These are phyloP conservation scores for Champsocephalus esox DNA, from an alignment of 2,797 vertebrate species.

Conservation along the genomic window DNA sequence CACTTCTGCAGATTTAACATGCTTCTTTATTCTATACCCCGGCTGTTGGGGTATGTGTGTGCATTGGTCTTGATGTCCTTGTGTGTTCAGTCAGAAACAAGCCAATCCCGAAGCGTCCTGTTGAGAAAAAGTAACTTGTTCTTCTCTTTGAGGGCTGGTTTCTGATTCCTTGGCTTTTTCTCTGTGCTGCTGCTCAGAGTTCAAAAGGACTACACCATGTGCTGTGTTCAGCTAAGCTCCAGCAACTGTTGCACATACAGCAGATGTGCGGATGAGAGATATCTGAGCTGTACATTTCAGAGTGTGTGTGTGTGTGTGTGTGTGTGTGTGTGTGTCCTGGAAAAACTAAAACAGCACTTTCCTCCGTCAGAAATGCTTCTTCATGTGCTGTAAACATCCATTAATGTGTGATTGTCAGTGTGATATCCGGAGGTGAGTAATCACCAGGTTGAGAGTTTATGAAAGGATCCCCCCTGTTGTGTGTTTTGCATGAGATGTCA, in stretches of 20 bases:
- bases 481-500: slow-evolving; percentile 45
- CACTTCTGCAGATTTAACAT: not conserved
- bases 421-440: slow-evolving; percentile 24
- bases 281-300: not conserved
- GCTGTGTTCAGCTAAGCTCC: slow-evolving; percentile 4
- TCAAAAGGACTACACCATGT: slow-evolving; percentile 24
- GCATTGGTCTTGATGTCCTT: not conserved
- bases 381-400: slow-evolving; percentile 37
- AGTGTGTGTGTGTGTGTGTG: slow-evolving; percentile 17
- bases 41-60: not conserved
- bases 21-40: not conserved
- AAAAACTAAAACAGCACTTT: slow-evolving; percentile 34
- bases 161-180: slow-evolving; percentile 21
- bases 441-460: slow-evolving; percentile 43
- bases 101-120: not conserved
- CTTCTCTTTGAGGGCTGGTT: slow-evolving; percentile 17
- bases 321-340: slow-evolving; percentile 12
- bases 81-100: not conserved
- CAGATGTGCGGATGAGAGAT: slow-evolving; percentile 19
- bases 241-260: slow-evolving; percentile 68
- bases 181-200: slow-evolving; percentile 20
- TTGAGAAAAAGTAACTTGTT: slow-evolving; percentile 19
- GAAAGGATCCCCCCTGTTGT: slow-evolving; percentile 35
- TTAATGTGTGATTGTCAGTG: slow-evolving; percentile 19
- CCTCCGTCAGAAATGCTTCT: slow-evolving; percentile 21